Evolutionary conservation across 2,113 vertebrate species (phyloP), one percentile per base, ranked within the genome.

Genomic region (Centrocercus urophasianus): DNA sequence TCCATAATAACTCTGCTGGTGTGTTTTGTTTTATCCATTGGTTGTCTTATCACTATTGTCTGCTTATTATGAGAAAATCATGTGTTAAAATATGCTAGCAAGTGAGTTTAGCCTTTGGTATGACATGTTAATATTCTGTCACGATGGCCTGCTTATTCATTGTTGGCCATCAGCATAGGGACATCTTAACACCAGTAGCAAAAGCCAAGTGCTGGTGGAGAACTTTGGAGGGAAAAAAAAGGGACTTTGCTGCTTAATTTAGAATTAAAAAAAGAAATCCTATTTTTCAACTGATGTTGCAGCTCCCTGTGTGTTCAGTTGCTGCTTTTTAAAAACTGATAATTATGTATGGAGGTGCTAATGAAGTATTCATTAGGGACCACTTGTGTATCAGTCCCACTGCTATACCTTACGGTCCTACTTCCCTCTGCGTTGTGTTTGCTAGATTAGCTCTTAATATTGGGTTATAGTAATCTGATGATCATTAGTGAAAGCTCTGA

Each of bases 401-500:
- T 17, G 8, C 45, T 38, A 38, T 11, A 52, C 21, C 16, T 50
- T n/a, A 45, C 42, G 13, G 40, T 57, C 38, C 25, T 80, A 27
- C 17, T 3, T 40, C n/a, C 38, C 8, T 0, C 15, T 30, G 1
- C 34, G 43, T 43, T 6, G 28, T 80, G 45, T 64, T 24, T 2
- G 0, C 24, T 70, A 14, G 64, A 57, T 28, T n/a, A 80, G n/a
- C 8, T 71, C 3, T 36, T 80, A 20, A 4, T 57, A 9, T 8
- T 47, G 1, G 6, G 52, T 12, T 52, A 30, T 40, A 24, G 10
- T 67, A 74, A 63, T 40, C 16, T 40, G 61, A 38, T 38, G 21
- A 40, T 40, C 16, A 28, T 40, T 40, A 64, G 36, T 3, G 16
- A 64, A 64, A 40, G 18, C 25, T 64, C 28, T 64, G 24, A 28